Evolutionary conservation across 2,888 invertebrate genomes (phyloP), one percentile per base, ranked within the genome.

Genomic region (Calameuta pallipes): DNA sequence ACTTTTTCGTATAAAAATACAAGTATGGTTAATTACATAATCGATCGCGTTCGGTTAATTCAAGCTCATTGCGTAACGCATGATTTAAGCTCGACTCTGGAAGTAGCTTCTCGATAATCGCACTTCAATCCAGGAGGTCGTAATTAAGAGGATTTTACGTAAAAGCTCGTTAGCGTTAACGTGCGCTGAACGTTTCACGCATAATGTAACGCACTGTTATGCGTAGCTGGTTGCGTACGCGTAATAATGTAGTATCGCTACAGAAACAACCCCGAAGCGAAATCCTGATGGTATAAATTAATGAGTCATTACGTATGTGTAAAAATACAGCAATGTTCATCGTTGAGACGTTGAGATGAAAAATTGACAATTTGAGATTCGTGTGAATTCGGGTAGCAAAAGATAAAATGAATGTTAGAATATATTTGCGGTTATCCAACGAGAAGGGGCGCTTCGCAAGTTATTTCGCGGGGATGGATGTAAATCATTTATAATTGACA

Each of bases 401-500:
- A 23, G 23, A 23, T 56, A 56, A 56, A 56, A 56, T 56, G 23
- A 9, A 56, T 2, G 9, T 56, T 56, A 56, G 9, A 9, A 23
- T 56, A 56, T 56, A 56, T 9, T 56, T 23, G 56, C 56, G 56
- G 56, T 6, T 56, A 56, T 1, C 41, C 4, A 15, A 41, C 4
- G 6, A 15, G 9, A 56, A 56, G 9, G 23, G 15, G 9, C 56
- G 56, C 9, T 56, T 6, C 23, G 9, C 56, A 56, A 23, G 23
- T 23, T 56, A 23, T 56, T 71, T 71, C 31, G 15, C 68, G 36
- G 36, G 68, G 15, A 23, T 37, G 15, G 75, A 78, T 79, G 78
- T 81, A 81, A 80, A 77, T 80, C 82, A 81, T 78, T 75, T 82
- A 82, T 82, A 82, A 82, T 81, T 82, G 82, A 80, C 82, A 81